Evolutionary conservation across 2,797 vertebrate genomes (phyloP).

Genomic region (Sparidentex hasta): DNA sequence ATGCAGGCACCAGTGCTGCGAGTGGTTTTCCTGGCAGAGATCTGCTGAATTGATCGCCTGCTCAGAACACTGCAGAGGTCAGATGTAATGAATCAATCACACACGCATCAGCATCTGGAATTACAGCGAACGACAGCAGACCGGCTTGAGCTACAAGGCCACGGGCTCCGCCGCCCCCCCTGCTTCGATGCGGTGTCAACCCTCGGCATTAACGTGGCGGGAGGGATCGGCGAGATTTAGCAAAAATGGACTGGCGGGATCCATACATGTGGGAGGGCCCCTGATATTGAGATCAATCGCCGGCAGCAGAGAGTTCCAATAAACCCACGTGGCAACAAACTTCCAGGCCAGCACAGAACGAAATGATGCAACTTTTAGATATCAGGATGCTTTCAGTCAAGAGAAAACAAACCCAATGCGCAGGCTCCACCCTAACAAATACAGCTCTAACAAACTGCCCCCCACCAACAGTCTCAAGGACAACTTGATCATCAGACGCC

Average conservation of each 20-base stretch:
- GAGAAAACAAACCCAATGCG: background rate
- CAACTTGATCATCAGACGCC: constrained; percentile 42
- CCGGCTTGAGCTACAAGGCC: constrained; percentile 46
- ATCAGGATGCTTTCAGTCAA: background rate
- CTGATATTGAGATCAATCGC: constrained; percentile 35
- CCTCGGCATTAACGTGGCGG: constrained; percentile 33
- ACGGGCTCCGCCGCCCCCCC: constrained; percentile 31
- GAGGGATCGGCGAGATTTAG: constrained; percentile 43
- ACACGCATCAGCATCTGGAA: constrained; percentile 67
- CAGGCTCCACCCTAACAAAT: background rate
- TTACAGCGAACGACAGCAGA: constrained; percentile 45
- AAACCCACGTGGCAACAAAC: background rate
- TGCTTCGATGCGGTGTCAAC: constrained; percentile 56
- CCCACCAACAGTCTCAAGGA: constrained; percentile 48
- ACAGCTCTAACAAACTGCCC: constrained; percentile 1
- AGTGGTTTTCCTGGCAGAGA: constrained; percentile 62
- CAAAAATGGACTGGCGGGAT: constrained; percentile 39
- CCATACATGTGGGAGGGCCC: constrained; percentile 23
- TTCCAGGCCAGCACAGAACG: background rate
- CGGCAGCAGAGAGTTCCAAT: constrained; percentile 14
- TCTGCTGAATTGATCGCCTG: constrained; percentile 71
- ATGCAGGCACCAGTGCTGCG: constrained; percentile 6
- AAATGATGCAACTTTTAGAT: too few species aligned
- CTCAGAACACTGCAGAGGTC: constrained; percentile 75
- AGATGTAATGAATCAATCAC: constrained; percentile 79